These are phyloP conservation scores for Pseudachorutes palmiensis DNA, from an alignment of 1,140 invertebrate species.

Conservation along the genomic window DNA sequence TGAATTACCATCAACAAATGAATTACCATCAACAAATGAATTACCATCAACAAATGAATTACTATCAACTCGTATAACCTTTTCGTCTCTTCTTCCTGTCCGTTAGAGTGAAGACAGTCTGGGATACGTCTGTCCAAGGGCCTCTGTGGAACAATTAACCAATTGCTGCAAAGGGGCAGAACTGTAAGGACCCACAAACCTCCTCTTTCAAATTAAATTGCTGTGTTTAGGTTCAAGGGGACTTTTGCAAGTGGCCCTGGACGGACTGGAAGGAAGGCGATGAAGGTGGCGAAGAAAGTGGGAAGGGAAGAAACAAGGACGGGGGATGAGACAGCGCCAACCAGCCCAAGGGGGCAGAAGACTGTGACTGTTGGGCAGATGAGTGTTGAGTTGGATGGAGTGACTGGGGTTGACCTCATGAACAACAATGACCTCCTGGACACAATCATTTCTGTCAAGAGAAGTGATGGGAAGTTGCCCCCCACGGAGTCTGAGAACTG, in stretches of 20 bases:
- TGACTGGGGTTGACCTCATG: not conserved
- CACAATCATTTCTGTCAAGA: not conserved
- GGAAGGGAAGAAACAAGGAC: not conserved
- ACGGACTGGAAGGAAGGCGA: not conserved
- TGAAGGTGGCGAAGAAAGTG: not conserved
- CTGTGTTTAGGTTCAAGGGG: not conserved
- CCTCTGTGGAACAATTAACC: not conserved
- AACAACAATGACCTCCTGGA: not conserved
- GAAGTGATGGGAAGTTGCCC: not conserved
- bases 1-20: no score
- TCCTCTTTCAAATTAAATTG: not conserved
- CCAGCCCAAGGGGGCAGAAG: not conserved
- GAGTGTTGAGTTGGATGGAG: not conserved
- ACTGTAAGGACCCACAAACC: not conserved
- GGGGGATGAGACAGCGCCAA: not conserved
- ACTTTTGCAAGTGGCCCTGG: not conserved
- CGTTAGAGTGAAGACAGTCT: slow-evolving; percentile 1
- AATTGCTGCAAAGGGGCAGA: not conserved
- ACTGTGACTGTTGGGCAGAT: not conserved
- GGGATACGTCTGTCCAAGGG: slow-evolving; percentile 4
- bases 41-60: no score
- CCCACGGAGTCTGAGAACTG: no score
- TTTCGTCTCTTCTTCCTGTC: no score
- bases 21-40: no score
- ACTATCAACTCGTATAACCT: no score